Conservation (phyloP, 2,888 invertebrate species). For the Plutella xylostella region DNA sequence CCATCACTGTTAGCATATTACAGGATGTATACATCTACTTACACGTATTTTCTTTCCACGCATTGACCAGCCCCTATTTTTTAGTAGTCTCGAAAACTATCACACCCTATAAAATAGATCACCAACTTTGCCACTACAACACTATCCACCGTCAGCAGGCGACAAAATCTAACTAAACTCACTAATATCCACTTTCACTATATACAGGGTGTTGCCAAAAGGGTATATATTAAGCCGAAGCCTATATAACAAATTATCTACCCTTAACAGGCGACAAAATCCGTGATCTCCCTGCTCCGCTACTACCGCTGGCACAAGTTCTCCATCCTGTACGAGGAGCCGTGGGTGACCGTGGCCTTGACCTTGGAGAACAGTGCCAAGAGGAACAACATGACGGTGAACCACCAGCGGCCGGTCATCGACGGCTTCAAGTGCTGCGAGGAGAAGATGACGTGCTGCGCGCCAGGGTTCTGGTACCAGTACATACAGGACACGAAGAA, state of each 20-base stretch:
- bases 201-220: too few relatives aligned
- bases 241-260: neutral
- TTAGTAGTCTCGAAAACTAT: too few relatives aligned
- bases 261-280: constrained; percentile 85
- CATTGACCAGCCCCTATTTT: too few relatives aligned
- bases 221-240: too few relatives aligned
- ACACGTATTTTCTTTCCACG: too few relatives aligned
- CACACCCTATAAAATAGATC: too few relatives aligned
- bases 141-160: too few relatives aligned
- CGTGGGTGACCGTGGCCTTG: constrained; percentile 85
- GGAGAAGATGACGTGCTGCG: constrained; percentile 80
- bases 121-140: too few relatives aligned
- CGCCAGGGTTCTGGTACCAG: constrained; percentile 84
- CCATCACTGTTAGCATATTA: too few relatives aligned
- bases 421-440: constrained; percentile 84
- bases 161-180: too few relatives aligned
- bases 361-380: constrained; percentile 82
- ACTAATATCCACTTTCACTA: too few relatives aligned
- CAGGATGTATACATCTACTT: too few relatives aligned
- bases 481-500: constrained; percentile 88
- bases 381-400: constrained; percentile 84
- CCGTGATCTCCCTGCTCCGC: constrained; percentile 88
- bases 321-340: constrained; percentile 86
- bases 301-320: constrained; percentile 96
- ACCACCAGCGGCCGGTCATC: constrained; percentile 77